Evolutionary conservation across 2,113 vertebrate species (phyloP).

Genomic region (Atlantisia rogersi): DNA sequence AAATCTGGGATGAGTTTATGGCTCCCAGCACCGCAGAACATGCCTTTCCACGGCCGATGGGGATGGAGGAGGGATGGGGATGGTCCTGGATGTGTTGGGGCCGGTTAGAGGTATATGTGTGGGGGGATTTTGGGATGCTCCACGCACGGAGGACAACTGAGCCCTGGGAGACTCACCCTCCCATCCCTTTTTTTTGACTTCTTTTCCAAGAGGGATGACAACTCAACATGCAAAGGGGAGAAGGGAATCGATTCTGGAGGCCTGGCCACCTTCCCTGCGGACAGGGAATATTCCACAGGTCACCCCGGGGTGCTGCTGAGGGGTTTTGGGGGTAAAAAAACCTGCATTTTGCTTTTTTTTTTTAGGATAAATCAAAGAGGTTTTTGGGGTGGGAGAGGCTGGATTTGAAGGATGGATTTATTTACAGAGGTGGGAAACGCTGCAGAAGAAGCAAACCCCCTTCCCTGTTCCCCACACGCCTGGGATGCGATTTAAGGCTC

Average conservation of each 20-base stretch:
- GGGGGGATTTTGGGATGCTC: not conserved
- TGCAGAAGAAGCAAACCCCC: not conserved
- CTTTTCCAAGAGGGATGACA: not conserved
- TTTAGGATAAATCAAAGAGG: accelerated
- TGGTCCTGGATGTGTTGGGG: not conserved
- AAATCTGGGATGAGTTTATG: not conserved
- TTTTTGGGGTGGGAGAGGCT: accelerated
- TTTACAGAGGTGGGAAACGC: not conserved
- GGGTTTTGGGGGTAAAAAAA: not conserved
- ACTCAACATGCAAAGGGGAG: not conserved
- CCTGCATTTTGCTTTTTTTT: not conserved
- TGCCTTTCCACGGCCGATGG: not conserved
- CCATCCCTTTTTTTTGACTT: not conserved
- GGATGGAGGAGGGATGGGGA: not conserved
- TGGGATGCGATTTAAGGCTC: conserved; percentile 39
- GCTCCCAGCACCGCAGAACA: not conserved
- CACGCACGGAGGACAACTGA: too few species aligned
- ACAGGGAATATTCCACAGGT: not conserved
- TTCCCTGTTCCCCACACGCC: not conserved
- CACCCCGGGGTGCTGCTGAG: conserved; percentile 66
- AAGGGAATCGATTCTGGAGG: not conserved
- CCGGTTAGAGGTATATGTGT: not conserved
- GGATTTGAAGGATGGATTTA: not conserved
- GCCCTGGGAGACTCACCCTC: not conserved
- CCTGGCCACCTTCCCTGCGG: not conserved